A percentile compares a stretch with the other conserved stretches of the same genome.
Conservation (phyloP, 2,888 invertebrate genomes). For the Brachycybe producta region DNA sequence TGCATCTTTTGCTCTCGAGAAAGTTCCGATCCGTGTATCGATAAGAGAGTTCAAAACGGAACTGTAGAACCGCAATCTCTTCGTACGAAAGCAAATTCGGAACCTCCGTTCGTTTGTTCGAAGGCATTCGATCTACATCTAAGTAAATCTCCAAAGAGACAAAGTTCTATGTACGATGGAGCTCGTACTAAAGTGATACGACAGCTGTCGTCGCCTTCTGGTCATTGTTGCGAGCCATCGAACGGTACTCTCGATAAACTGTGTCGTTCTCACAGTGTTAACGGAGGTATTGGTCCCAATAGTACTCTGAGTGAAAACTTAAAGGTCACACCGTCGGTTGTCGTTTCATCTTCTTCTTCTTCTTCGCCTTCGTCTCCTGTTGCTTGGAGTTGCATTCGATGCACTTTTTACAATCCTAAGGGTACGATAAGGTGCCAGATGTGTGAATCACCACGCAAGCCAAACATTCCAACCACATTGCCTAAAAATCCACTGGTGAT, state of each 20-base stretch:
- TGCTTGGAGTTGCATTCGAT: conserved; percentile 56
- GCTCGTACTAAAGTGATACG: conserved; percentile 45
- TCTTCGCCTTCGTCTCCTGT: conserved; percentile 13
- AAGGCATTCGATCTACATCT: conserved; percentile 13
- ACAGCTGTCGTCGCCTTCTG: conserved; percentile 21
- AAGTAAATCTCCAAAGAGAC: conserved; percentile 38
- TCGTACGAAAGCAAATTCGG: conserved; percentile 26
- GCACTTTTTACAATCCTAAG: conserved; percentile 58
- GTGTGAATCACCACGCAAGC: conserved; percentile 52
- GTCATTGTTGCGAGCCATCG: neutral
- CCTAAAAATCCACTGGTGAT: conserved; percentile 11
- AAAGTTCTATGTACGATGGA: conserved; percentile 38
- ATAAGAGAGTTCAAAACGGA: conserved; percentile 11
- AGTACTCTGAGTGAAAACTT: conserved; percentile 1
- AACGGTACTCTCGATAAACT: too few species aligned
- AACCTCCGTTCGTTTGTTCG: conserved; percentile 20
- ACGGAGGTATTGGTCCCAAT: conserved; percentile 3
- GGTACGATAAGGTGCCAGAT: conserved; percentile 56
- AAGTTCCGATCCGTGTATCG: conserved; percentile 7
- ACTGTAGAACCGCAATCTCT: conserved; percentile 19
- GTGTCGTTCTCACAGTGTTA: conserved; percentile 1
- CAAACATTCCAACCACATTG: conserved; percentile 30
- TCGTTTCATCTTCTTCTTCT: neutral
- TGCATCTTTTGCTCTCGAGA: conserved; percentile 24
- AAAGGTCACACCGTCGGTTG: too few species aligned